Base-by-base conservation (phyloP, 2,113 vertebrate species). In the Promerops cafer region DNA sequence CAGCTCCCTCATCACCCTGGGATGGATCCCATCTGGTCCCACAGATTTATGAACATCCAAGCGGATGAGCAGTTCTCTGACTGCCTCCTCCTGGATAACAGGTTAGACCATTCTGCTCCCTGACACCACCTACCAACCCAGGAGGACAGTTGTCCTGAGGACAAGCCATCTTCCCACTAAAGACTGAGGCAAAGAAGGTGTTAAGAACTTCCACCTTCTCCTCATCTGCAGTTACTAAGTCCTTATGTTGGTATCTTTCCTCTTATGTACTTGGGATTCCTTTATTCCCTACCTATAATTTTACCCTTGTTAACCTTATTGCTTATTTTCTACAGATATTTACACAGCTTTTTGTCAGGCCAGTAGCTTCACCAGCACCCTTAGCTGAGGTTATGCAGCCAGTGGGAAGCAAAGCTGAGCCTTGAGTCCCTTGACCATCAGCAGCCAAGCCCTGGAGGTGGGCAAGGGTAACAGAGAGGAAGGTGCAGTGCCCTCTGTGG, bases 401-500 rank as follows among this genome's bases (percentile, higher is more conserved):
- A 44, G 11, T 5, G 31, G 15, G n/a, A 66, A 89, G 42, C 4
- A 54, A 11, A 86, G 7, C 3, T 74, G 60, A 83, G 10, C 26
- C 37, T 77, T 1, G 1, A 20, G 57, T 57, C 4, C 19, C 24
- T 24, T 33, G 5, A 61, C 9, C 17, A 30, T 37, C 18, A 74
- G 26, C 14, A 27, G 28, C 10, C 21, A 40, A 42, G 33, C 5
- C 20, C 42, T 84, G 52, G 26, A 63, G 7, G 2, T 1, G 3
- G 3, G 4, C 1, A 2, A 30, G 4, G 35, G 13, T 40, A 33
- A 42, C 30, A 70, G 4, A n/a, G 11, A 27, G 40, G 9, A 15
- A 26, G 7, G 3, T n/a, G 17, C 16, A 56, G 27, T 47, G 19
- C n/a, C 24, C 18, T 49, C 33, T 80, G 16, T 24, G 7, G 16